These are phyloP conservation scores for Rissa tridactyla DNA, from an alignment of 2,113 vertebrate species.

Conservation along the genomic window DNA sequence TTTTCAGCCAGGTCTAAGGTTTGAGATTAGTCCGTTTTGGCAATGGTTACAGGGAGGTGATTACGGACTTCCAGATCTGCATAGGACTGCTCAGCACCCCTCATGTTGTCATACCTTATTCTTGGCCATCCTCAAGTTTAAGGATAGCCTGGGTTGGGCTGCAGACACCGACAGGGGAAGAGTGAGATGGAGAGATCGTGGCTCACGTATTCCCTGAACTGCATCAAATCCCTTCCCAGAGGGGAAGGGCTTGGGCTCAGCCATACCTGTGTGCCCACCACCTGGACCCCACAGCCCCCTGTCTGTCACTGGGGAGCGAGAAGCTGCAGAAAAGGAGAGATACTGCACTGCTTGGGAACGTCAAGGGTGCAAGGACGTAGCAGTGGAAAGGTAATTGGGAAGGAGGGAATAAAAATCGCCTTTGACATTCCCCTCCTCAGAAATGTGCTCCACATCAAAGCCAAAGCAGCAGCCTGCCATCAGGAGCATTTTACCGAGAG, in stretches of 20 bases:
- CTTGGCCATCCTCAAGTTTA: neutral
- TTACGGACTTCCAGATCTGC: neutral
- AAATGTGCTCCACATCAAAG: fast-evolving
- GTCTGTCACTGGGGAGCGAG: neutral
- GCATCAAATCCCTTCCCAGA: neutral
- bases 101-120: neutral
- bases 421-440: neutral
- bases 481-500: neutral
- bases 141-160: neutral
- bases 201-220: neutral
- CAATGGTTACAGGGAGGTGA: neutral
- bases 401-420: neutral
- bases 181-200: neutral
- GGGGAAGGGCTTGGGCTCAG: neutral
- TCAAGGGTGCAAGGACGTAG: neutral
- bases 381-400: neutral
- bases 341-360: neutral
- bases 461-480: neutral
- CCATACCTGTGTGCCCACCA: too few relatives aligned
- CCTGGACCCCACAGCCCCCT: neutral
- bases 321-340: neutral
- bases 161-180: neutral
- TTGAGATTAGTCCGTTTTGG: neutral
- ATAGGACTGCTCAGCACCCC: neutral
- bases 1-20: neutral